A percentile compares a stretch with the other conserved stretches of the same genome.
These are phyloP conservation scores for Tenthredo notha DNA, from an alignment of 2,888 invertebrate species.

Conservation along the genomic window DNA sequence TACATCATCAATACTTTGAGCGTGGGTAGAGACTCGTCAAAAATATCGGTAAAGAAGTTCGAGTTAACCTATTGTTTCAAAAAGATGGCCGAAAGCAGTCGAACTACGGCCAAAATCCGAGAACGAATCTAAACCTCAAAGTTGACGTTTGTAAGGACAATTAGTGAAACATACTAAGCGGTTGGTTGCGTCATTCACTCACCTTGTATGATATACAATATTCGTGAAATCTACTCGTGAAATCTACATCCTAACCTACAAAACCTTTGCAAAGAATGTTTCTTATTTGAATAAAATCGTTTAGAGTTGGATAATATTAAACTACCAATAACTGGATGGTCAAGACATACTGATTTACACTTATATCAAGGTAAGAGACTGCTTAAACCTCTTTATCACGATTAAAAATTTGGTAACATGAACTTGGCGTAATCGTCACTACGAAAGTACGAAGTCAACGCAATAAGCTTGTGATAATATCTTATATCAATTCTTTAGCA, in stretches of 20 bases:
- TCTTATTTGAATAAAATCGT: neutral
- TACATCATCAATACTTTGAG: neutral
- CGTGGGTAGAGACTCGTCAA: neutral
- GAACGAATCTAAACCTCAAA: neutral
- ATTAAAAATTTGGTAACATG: neutral
- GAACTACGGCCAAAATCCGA: neutral
- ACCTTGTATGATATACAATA: too few relatives aligned
- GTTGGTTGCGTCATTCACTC: neutral
- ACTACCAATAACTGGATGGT: neutral
- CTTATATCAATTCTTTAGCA: neutral
- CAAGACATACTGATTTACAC: neutral
- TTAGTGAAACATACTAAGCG: neutral
- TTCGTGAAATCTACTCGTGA: neutral
- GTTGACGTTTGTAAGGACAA: neutral
- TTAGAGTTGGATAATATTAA: neutral
- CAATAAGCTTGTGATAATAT: neutral
- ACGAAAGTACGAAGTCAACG: neutral
- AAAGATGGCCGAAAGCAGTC: neutral
- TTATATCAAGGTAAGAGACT: neutral
- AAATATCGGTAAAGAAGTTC: neutral
- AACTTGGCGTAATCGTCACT: too few relatives aligned
- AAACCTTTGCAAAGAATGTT: too few relatives aligned
- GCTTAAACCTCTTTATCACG: neutral
- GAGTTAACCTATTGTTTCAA: neutral
- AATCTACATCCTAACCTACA: conserved; percentile 1